Evolutionary conservation across 2,888 invertebrate genomes (phyloP).

Genomic region (Aspidiotus rigidus): DNA sequence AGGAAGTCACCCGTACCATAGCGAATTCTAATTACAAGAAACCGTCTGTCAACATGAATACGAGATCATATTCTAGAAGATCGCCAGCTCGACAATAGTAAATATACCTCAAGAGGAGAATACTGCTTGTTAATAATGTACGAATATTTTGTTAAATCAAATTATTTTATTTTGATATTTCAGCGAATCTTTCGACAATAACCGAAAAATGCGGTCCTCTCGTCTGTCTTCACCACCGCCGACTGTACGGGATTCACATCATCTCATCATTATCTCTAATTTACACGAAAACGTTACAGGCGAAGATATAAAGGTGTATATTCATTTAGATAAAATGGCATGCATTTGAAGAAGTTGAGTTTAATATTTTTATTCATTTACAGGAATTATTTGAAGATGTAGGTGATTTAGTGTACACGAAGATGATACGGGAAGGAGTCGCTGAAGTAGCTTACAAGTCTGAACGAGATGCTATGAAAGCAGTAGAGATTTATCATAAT

Average conservation of each 20-base stretch:
- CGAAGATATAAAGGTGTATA: constrained; percentile 71
- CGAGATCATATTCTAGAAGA: constrained; percentile 14
- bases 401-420: constrained; percentile 73
- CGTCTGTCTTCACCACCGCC: background rate
- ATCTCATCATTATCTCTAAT: constrained; percentile 83
- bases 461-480: constrained; percentile 75
- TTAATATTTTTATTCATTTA: constrained; percentile 37
- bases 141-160: no score
- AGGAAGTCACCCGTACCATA: constrained; percentile 25
- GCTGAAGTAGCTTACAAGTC: constrained; percentile 86
- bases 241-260: constrained; percentile 48
- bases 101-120: background rate
- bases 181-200: background rate
- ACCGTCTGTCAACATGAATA: background rate
- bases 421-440: constrained; percentile 73
- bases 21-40: constrained; percentile 5
- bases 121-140: background rate
- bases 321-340: background rate
- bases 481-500: constrained; percentile 88
- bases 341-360: background rate
- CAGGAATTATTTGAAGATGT: constrained; percentile 90
- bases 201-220: background rate
- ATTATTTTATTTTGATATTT: no score
- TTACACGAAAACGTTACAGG: constrained; percentile 76
- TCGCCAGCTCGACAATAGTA: constrained; percentile 11